Evolutionary conservation across 35 echinoderm and acorn worm genomes (phyloP).

Genomic region (Anneissia japonica): DNA sequence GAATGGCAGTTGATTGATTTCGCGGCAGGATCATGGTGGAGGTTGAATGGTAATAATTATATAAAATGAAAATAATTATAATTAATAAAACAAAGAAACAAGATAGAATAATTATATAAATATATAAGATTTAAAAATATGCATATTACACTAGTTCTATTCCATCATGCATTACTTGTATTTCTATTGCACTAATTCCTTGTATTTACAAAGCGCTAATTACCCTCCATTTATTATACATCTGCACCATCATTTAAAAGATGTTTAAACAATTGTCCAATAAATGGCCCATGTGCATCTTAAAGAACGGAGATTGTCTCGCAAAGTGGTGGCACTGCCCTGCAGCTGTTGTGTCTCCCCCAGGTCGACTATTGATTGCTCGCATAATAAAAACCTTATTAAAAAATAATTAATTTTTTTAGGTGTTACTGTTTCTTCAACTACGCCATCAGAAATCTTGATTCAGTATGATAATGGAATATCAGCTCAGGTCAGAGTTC

Average conservation of each 20-base stretch:
- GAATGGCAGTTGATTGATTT: conserved; percentile 59
- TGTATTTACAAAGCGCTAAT: too few relatives aligned
- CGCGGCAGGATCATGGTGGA: conserved; percentile 41
- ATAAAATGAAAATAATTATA: too few relatives aligned
- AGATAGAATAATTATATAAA: too few relatives aligned
- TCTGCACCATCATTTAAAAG: too few relatives aligned
- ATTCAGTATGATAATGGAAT: conserved; percentile 58
- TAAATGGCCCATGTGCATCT: too few relatives aligned
- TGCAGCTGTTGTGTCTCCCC: not conserved
- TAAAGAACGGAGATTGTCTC: not conserved
- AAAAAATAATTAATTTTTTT: not conserved
- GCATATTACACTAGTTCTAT: too few relatives aligned
- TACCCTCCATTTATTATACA: too few relatives aligned
- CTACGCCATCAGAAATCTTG: conserved; percentile 2
- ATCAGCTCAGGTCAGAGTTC: conserved; percentile 43
- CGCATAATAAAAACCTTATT: not conserved
- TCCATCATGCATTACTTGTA: too few relatives aligned
- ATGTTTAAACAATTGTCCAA: too few relatives aligned
- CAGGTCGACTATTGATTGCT: not conserved
- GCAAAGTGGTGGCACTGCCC: not conserved
- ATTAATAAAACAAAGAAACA: too few relatives aligned
- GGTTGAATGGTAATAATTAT: conserved; percentile 58
- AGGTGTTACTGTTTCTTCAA: conserved; percentile 42
- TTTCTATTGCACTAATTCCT: too few relatives aligned
- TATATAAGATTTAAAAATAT: too few relatives aligned